A percentile compares a stretch with the other conserved stretches of the same genome.
Conservation (phyloP, 2,113 vertebrate genomes). For the Genyomyrus donnyi region DNA sequence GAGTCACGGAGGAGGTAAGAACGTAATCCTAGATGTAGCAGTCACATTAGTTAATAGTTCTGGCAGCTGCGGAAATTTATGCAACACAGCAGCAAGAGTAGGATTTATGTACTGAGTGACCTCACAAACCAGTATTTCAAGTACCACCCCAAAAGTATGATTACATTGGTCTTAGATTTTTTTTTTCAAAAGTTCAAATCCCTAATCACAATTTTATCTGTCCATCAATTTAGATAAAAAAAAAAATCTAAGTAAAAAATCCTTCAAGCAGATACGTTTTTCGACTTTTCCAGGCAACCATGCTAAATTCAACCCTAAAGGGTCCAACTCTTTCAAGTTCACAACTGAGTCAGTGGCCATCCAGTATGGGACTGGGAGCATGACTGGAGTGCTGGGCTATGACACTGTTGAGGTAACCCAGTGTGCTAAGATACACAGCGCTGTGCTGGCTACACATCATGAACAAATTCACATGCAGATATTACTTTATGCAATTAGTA, state of each 20-base stretch:
- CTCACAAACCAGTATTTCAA: not conserved
- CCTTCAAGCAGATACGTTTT: not conserved
- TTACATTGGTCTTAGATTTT: not conserved
- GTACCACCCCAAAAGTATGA: not conserved
- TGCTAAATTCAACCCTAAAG: constrained; percentile 38
- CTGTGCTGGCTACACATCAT: not conserved
- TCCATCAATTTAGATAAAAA: not conserved
- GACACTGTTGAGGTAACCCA: constrained; percentile 45
- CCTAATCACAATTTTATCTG: not conserved
- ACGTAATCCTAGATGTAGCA: not conserved
- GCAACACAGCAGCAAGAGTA: not conserved
- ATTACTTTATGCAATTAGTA: not conserved
- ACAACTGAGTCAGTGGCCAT: constrained; percentile 35
- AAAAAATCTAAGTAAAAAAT: not conserved
- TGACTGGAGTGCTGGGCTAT: constrained; percentile 46
- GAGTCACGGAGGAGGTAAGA: not conserved
- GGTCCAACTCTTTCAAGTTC: constrained; percentile 37
- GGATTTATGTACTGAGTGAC: not conserved
- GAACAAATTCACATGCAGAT: not conserved
- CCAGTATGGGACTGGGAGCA: constrained; percentile 53
- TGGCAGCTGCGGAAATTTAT: not conserved
- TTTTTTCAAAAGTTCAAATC: not conserved
- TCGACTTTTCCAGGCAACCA: constrained; percentile 45
- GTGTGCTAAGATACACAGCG: constrained; percentile 11
- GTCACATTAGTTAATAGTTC: not conserved